Evolutionary conservation across 2,888 invertebrate genomes (phyloP).

Genomic region (Nomada ferruginata): DNA sequence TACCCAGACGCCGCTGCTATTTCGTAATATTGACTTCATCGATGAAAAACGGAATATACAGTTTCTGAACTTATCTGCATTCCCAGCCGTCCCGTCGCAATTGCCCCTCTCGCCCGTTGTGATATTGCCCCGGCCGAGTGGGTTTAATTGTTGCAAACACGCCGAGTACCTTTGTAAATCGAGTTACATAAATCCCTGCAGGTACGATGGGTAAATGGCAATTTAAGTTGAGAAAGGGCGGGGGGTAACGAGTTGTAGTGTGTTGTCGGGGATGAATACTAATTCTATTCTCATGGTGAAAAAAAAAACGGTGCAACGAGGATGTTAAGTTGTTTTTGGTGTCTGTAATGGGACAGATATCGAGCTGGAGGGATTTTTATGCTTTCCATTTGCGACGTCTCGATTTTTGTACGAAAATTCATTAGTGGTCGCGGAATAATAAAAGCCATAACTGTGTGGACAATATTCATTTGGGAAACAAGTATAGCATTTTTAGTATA

Average conservation of each 20-base stretch:
- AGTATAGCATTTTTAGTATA: no score
- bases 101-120: slow-evolving; percentile 37
- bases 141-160: slow-evolving; percentile 35
- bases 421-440: no score
- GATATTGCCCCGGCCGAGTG: slow-evolving; percentile 15
- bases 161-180: slow-evolving; percentile 6
- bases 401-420: no score
- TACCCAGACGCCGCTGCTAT: slow-evolving; percentile 62
- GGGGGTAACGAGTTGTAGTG: neutral
- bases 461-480: no score
- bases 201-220: slow-evolving; percentile 6
- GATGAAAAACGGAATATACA: slow-evolving; percentile 74
- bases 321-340: no score
- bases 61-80: slow-evolving; percentile 71
- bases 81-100: slow-evolving; percentile 35
- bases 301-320: neutral
- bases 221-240: slow-evolving; percentile 9
- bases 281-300: neutral
- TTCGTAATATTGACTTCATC: slow-evolving; percentile 74
- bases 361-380: no score
- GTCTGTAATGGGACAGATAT: no score
- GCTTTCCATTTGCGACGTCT: no score
- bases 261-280: neutral
- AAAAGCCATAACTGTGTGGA: no score
- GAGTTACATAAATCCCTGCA: neutral